Evolutionary conservation across 2,113 vertebrate genomes (phyloP).

Genomic region (Chlorocebus sabaeus): DNA sequence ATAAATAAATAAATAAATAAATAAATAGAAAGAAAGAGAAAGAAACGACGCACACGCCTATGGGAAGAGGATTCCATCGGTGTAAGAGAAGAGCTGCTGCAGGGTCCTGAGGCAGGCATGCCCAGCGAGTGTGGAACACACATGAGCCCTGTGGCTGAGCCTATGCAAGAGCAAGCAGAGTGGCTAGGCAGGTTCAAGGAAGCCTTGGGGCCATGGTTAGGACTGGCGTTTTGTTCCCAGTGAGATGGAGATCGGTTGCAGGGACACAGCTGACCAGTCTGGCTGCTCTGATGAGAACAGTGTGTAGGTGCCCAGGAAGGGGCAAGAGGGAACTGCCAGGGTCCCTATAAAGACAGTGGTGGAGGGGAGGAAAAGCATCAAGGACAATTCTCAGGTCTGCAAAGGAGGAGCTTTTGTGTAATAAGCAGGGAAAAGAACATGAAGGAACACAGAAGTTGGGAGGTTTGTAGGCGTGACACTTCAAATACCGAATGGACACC

Average conservation of each 20-base stretch:
- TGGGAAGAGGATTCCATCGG: not conserved
- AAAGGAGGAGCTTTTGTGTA: not conserved
- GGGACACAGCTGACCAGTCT: not conserved
- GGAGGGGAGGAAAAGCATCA: not conserved
- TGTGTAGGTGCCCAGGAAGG: too few relatives aligned
- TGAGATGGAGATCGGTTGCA: too few relatives aligned
- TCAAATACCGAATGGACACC: not conserved
- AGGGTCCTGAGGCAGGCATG: not conserved
- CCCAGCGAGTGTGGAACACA: not conserved
- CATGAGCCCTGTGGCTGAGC: not conserved
- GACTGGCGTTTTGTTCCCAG: not conserved
- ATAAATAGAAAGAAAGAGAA: too few relatives aligned
- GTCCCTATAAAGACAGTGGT: not conserved
- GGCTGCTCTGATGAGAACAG: not conserved
- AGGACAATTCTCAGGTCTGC: not conserved
- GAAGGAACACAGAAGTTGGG: not conserved
- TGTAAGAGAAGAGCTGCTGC: not conserved
- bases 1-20: too few relatives aligned
- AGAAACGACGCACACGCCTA: not conserved
- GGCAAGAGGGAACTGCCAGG: not conserved
- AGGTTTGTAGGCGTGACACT: too few relatives aligned
- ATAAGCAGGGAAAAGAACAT: not conserved
- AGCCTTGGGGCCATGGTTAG: fast-evolving
- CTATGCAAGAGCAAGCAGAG: not conserved
- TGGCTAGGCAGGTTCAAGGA: not conserved